Percentiles rank a stretch among this genome's conserved stretches.
phyloP scores from a whole-genome alignment of 1,140 invertebrate genomes.

The Gryon sp. region DNA sequence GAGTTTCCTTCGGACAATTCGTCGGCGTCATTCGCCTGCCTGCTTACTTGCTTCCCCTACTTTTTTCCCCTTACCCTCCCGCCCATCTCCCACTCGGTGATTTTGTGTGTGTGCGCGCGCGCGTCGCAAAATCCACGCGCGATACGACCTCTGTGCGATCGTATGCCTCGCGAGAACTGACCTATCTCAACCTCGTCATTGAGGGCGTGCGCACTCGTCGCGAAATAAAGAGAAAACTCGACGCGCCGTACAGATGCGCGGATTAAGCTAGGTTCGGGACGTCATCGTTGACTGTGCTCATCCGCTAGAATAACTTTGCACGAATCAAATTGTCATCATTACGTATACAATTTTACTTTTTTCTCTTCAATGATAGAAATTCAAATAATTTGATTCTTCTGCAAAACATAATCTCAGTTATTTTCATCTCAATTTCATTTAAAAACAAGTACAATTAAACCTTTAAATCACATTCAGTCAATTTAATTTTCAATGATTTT shows the following conservation, averaged over 20 bases:
- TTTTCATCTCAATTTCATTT: too few relatives aligned
- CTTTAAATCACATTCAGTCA: too few relatives aligned
- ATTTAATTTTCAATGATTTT: too few relatives aligned
- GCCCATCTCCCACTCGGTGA: not conserved
- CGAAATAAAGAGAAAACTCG: conserved; percentile 49
- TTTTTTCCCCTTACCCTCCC: not conserved
- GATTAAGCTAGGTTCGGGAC: conserved; percentile 68
- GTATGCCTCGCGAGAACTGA: conserved; percentile 66
- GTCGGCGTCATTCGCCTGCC: not conserved
- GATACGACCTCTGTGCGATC: conserved; percentile 51
- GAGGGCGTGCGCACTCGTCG: conserved; percentile 66
- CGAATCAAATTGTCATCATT: conserved; percentile 15
- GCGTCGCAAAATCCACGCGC: conserved; percentile 21
- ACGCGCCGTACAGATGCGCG: conserved; percentile 36
- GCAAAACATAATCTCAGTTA: too few relatives aligned
- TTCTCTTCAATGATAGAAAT: too few relatives aligned
- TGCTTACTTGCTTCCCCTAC: not conserved
- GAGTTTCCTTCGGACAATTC: not conserved
- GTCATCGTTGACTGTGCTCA: conserved; percentile 66
- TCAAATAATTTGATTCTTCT: too few relatives aligned
- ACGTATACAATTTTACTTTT: not conserved
- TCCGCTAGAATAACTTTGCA: conserved; percentile 66
- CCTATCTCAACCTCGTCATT: conserved; percentile 74
- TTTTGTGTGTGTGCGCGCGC: not conserved
- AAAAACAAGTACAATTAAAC: too few relatives aligned